Conservation (phyloP, 1,140 invertebrate genomes). For the Aphaenogaster floridana region DNA sequence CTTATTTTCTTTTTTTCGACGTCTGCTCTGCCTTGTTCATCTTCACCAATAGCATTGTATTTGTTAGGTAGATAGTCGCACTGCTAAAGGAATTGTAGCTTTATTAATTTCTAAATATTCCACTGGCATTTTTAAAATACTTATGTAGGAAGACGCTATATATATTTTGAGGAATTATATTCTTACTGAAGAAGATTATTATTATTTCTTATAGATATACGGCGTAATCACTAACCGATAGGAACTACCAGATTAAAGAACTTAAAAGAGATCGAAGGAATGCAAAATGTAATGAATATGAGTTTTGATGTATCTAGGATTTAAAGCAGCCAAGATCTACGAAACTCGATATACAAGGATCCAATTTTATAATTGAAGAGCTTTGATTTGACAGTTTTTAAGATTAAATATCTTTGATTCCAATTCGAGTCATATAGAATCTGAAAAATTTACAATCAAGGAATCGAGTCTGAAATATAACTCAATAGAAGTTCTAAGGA, state of each 20-base stretch:
- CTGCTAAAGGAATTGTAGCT: constrained; percentile 18
- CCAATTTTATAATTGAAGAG: constrained; percentile 26
- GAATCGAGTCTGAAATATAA: background rate
- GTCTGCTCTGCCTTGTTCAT: background rate
- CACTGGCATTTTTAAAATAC: constrained; percentile 2
- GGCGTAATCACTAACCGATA: background rate
- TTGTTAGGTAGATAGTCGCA: constrained; percentile 4
- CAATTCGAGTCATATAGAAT: background rate
- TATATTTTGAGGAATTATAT: constrained; percentile 12
- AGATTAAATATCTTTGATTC: background rate
- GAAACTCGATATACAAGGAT: constrained; percentile 1
- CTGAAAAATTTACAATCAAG: constrained; percentile 6
- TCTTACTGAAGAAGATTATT: constrained; percentile 22
- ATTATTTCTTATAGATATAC: constrained; percentile 25
- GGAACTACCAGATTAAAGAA: background rate
- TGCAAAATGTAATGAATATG: constrained; percentile 6
- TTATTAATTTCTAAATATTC: constrained; percentile 37
- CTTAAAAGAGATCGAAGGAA: background rate
- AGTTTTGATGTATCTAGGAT: constrained; percentile 8
- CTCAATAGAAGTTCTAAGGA: background rate
- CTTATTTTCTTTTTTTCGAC: background rate
- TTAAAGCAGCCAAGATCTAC: background rate
- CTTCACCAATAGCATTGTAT: constrained; percentile 10
- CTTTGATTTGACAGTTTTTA: background rate
- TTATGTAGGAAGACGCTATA: constrained; percentile 1